Evolutionary conservation across 1,140 invertebrate genomes (phyloP), one percentile per base, ranked within the genome.

Genomic region (Rhagoletis pomonella): DNA sequence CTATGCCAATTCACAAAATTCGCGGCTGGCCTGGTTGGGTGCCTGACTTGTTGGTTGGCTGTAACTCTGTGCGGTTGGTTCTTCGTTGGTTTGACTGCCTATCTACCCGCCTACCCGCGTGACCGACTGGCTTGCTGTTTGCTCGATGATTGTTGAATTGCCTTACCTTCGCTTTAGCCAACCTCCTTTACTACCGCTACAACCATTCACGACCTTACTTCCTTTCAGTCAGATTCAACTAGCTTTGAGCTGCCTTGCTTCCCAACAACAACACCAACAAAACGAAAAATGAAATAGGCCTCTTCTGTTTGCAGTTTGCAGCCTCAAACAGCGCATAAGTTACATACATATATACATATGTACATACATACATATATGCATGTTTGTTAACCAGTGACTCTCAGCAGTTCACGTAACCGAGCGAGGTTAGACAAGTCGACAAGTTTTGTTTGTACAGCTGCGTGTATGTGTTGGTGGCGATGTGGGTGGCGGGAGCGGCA

Each of bases 171-270:
- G 17, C 39, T 14, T 14, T 69, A 42, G 67, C 67, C 39, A 39
- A 29, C 39, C 12, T 2, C 67, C n/a, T 4, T 62, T 7, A 9
- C 60, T 9, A 62, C 60, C 60, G 17, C 60, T 14, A 17, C 7
- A 9, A n/a, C 17, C n/a, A 62, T 55, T 14, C 17, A 29, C n/a
- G 17, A 5, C 4, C 5, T 42, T 47, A 81, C 73, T 81, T 81
- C 73, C 73, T 81, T 81, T 81, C 73, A 81, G 73, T 81, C n/a
- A 55, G 44, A 55, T 81, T 81, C 73, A 81, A 50, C 47, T 81
- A 81, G 47, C 73, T 81, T 81, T 81, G 73, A 81, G 73, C 39
- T n/a, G 44, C 73, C 7, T 55, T 55, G 2, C 3, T 58, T 55
- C 19, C 19, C 19, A 55, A n/a, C 2, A 14, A 55, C 5, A 55